Evolutionary conservation across 37 sponge, comb jelly and placozoan species (phyloP).

Genomic region (Beroe ovata): DNA sequence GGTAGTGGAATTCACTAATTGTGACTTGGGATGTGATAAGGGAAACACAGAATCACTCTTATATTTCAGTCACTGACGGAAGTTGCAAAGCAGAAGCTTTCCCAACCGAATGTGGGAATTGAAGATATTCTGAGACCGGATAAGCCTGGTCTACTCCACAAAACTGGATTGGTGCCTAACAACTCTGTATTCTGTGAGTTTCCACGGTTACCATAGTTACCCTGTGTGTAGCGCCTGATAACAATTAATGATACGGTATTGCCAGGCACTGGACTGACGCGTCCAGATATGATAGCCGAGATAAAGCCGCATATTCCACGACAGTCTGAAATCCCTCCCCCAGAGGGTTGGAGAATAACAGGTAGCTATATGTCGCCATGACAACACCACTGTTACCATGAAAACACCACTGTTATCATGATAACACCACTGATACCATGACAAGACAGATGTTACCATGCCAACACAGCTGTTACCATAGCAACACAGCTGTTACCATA

Average conservation of each 20-base stretch:
- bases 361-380: slow-evolving; percentile 20
- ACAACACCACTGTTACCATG: slow-evolving; percentile 51
- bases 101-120: neutral
- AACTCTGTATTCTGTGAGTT: slow-evolving; percentile 33
- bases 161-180: slow-evolving; percentile 48
- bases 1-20: too few species aligned
- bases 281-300: neutral
- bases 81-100: slow-evolving; percentile 31
- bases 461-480: slow-evolving; percentile 38
- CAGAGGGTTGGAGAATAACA: slow-evolving; percentile 45
- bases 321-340: slow-evolving; percentile 45
- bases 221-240: neutral
- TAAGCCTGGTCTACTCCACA: slow-evolving; percentile 32
- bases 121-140: slow-evolving; percentile 45
- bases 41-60: too few species aligned
- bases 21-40: too few species aligned
- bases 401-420: slow-evolving; percentile 35
- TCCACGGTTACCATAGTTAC: too few species aligned
- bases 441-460: slow-evolving; percentile 33
- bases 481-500: slow-evolving; percentile 37
- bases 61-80: neutral
- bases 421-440: slow-evolving; percentile 31
- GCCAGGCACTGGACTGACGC: slow-evolving; percentile 13
- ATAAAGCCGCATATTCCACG: neutral
- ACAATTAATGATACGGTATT: neutral